phyloP scores from a whole-genome alignment of 2,797 vertebrate species.

The Notoglanidium macrostoma region DNA sequence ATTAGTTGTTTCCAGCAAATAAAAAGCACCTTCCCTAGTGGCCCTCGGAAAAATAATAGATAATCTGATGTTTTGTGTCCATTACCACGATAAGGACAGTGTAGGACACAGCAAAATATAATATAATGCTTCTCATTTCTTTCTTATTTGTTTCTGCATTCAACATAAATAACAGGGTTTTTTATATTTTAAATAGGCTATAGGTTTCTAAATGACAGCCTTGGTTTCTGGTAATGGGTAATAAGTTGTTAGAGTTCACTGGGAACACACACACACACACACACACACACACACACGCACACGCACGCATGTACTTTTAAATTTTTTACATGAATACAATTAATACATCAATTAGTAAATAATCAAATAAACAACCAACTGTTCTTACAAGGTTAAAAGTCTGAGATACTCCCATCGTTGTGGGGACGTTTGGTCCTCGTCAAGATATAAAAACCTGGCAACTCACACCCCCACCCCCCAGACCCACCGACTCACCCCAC shows the following conservation, averaged over 20 bases:
- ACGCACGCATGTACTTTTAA: too few species aligned
- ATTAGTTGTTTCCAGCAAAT: neutral
- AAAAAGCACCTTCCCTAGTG: neutral
- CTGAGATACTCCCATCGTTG: neutral
- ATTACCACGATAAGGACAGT: neutral
- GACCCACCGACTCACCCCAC: neutral
- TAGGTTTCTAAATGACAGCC: neutral
- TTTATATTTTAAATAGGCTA: too few species aligned
- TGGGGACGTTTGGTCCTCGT: neutral
- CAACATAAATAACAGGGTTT: too few species aligned
- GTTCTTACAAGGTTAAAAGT: neutral
- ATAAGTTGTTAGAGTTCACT: neutral
- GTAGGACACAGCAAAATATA: neutral
- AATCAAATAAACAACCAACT: neutral
- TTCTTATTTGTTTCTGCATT: neutral
- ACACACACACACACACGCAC: neutral
- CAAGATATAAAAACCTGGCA: neutral
- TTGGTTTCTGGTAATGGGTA: neutral
- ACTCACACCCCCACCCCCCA: neutral
- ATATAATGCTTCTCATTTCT: neutral
- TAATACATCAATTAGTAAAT: neutral
- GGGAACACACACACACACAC: neutral
- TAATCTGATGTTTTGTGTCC: neutral
- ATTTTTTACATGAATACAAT: too few species aligned
- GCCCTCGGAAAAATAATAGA: neutral